phyloP scores from a whole-genome alignment of 2,888 invertebrate genomes.

The Drosophila basisetae region DNA sequence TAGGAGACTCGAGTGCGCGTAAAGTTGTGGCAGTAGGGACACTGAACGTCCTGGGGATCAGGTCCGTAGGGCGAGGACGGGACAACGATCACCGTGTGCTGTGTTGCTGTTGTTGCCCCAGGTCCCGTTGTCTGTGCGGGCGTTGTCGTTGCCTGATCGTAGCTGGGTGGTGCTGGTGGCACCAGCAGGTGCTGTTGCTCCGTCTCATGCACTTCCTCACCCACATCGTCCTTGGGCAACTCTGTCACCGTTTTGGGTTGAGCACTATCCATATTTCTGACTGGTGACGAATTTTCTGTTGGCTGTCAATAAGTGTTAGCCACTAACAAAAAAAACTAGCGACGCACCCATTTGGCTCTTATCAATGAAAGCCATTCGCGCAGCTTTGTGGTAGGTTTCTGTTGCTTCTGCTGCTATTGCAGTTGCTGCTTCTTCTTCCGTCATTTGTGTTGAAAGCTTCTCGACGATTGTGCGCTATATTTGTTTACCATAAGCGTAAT shows the following conservation, averaged over 20 bases:
- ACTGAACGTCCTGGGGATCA: constrained; percentile 84
- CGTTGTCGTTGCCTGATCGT: constrained; percentile 73
- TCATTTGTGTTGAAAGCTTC: constrained; percentile 34
- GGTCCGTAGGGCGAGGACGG: constrained; percentile 83
- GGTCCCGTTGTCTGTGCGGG: constrained; percentile 63
- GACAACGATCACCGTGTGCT: constrained; percentile 75
- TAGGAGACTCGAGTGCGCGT: constrained; percentile 85
- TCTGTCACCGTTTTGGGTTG: constrained; percentile 67
- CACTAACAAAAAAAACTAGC: constrained; percentile 15
- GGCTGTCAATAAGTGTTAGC: constrained; percentile 22
- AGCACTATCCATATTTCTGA: constrained; percentile 51
- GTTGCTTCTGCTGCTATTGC: neutral
- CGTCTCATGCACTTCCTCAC: constrained; percentile 25
- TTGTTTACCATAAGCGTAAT: constrained; percentile 46
- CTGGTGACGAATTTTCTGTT: constrained; percentile 49
- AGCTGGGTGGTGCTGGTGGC: constrained; percentile 64
- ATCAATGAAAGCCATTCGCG: constrained; percentile 59
- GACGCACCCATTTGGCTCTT: constrained; percentile 45
- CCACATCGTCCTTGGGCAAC: constrained; percentile 29
- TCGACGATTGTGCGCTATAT: constrained; percentile 30
- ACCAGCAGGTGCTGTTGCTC: constrained; percentile 60
- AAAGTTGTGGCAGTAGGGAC: constrained; percentile 86
- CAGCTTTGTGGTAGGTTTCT: constrained; percentile 50
- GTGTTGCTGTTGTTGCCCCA: constrained; percentile 17
- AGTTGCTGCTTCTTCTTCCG: constrained; percentile 7